Evolutionary conservation across 2,888 invertebrate genomes (phyloP).

Genomic region (Aphodius granarius): DNA sequence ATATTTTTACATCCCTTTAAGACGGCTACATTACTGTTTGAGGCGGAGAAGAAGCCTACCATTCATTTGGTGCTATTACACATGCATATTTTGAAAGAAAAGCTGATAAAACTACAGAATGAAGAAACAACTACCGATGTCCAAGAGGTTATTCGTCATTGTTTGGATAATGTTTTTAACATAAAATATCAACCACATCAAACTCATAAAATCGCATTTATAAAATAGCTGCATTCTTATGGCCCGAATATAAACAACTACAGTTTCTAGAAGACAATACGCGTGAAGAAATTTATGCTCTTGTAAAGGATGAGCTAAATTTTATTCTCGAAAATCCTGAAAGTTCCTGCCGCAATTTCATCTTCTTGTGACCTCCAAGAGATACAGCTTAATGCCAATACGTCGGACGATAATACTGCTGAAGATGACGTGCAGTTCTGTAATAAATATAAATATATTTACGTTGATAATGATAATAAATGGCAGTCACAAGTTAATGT

Average conservation of each 20-base stretch:
- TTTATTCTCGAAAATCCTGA: conserved; percentile 4
- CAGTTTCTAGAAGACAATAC: conserved; percentile 9
- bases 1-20: conserved; percentile 13
- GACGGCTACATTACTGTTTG: conserved; percentile 7
- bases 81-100: conserved; percentile 7
- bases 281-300: neutral
- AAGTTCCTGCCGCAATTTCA: conserved; percentile 4
- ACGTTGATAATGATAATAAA: neutral
- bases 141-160: conserved; percentile 1
- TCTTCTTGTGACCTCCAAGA: conserved; percentile 1
- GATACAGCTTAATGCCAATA: neutral
- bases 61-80: conserved; percentile 6
- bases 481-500: conserved; percentile 10
- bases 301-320: conserved; percentile 9
- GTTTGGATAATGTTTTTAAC: conserved; percentile 11
- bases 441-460: conserved; percentile 7
- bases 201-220: no score
- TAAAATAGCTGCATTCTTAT: conserved; percentile 5
- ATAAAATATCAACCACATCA: conserved; percentile 3
- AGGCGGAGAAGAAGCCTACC: neutral
- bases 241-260: neutral
- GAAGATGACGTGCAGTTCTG: neutral
- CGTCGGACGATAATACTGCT: neutral
- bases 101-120: neutral
- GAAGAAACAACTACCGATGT: neutral